These are phyloP conservation scores for Trachymyrmex septentrionalis DNA, from an alignment of 1,140 invertebrate genomes.

Conservation along the genomic window DNA sequence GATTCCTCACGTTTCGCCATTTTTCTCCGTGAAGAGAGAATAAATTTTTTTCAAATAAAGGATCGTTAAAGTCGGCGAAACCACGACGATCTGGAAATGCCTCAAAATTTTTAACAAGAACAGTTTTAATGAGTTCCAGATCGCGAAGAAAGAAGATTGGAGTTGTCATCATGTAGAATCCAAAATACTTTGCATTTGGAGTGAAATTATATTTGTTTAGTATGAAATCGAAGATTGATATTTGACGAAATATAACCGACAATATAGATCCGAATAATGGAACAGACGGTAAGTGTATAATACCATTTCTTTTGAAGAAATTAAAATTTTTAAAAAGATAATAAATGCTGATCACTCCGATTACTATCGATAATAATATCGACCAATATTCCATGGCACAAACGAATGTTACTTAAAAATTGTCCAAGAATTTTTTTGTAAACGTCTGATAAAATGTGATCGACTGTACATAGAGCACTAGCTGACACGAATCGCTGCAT, in stretches of 20 bases:
- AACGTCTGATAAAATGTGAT: background rate
- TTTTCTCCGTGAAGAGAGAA: slow-evolving; percentile 77
- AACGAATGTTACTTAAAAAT: background rate
- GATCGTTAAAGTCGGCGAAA: slow-evolving; percentile 74
- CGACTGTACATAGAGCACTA: no score
- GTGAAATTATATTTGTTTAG: slow-evolving; percentile 32
- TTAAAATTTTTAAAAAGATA: slow-evolving; percentile 29
- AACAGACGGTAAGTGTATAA: slow-evolving; percentile 65
- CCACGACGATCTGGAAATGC: slow-evolving; percentile 80
- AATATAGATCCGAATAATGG: slow-evolving; percentile 64
- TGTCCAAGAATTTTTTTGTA: background rate
- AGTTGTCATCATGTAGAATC: slow-evolving; percentile 52
- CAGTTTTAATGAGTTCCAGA: slow-evolving; percentile 78
- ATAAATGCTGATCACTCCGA: slow-evolving; percentile 24
- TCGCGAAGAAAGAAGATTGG: slow-evolving; percentile 81
- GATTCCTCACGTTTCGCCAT: slow-evolving; percentile 79
- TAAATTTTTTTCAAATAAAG: slow-evolving; percentile 78
- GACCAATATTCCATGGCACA: slow-evolving; percentile 18
- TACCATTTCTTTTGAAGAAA: slow-evolving; percentile 70
- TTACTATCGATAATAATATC: slow-evolving; percentile 24
- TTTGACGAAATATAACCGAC: background rate
- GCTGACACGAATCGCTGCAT: no score
- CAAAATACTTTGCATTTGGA: slow-evolving; percentile 71
- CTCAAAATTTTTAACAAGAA: slow-evolving; percentile 78
- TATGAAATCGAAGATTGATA: slow-evolving; percentile 8